Evolutionary conservation across 2,888 invertebrate species (phyloP).

Genomic region (Agapostemon virescens): DNA sequence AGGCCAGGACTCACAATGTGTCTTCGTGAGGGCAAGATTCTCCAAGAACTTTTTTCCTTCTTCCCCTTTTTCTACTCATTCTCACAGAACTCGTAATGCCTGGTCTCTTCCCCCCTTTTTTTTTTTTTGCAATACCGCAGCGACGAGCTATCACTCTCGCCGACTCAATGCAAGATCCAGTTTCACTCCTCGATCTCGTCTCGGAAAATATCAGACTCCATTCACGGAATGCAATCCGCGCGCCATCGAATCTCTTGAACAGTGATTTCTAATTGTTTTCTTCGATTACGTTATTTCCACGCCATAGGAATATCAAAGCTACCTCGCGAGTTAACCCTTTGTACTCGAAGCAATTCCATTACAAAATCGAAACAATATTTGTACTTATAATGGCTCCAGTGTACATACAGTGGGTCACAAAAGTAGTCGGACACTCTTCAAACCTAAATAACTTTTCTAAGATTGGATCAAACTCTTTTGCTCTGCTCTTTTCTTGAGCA

Average conservation of each 20-base stretch:
- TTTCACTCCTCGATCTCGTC: slow-evolving; percentile 54
- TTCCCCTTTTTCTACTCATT: slow-evolving; percentile 24
- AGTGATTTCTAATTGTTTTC: slow-evolving; percentile 28
- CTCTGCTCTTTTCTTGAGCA: too few relatives aligned
- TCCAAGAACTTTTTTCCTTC: slow-evolving; percentile 20
- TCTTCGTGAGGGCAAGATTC: slow-evolving; percentile 37
- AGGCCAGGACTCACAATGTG: slow-evolving; percentile 48
- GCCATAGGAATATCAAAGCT: not conserved
- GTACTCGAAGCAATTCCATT: too few relatives aligned
- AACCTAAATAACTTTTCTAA: too few relatives aligned
- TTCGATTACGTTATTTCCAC: not conserved
- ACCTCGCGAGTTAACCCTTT: not conserved
- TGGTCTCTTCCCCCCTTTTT: slow-evolving; percentile 48
- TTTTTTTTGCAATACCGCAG: slow-evolving; percentile 49
- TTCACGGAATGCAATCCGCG: slow-evolving; percentile 58
- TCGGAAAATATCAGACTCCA: slow-evolving; percentile 52
- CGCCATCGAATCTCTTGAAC: slow-evolving; percentile 36
- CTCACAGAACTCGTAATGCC: slow-evolving; percentile 43
- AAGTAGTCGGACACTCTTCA: too few relatives aligned
- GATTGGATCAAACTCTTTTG: too few relatives aligned
- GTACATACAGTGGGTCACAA: too few relatives aligned
- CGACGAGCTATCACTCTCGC: slow-evolving; percentile 66
- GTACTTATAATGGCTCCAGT: too few relatives aligned
- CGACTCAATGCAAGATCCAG: slow-evolving; percentile 64
- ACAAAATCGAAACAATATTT: too few relatives aligned